A percentile compares a stretch with the other conserved stretches of the same genome.
These are phyloP conservation scores for Benthosema pterotum DNA, from an alignment of 2,797 vertebrate genomes.

Conservation along the genomic window DNA sequence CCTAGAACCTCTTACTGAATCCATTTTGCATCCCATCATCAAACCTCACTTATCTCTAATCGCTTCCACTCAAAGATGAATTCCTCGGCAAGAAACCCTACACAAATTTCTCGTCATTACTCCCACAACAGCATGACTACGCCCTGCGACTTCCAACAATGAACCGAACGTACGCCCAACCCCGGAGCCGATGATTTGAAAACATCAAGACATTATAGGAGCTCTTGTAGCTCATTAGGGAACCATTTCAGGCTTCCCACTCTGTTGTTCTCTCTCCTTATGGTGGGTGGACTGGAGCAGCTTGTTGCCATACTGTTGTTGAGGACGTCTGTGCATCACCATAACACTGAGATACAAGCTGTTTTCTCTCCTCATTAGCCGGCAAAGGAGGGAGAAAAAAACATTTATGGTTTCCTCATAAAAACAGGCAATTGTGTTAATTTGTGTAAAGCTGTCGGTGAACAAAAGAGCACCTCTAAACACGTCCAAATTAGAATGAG, in stretches of 20 bases:
- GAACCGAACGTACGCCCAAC: constrained; percentile 52
- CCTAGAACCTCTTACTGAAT: constrained; percentile 4
- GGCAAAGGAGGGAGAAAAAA: constrained; percentile 76
- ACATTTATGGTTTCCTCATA: constrained; percentile 93
- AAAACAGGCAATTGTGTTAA: constrained; percentile 97
- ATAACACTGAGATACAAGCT: constrained; percentile 75
- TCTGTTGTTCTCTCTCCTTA: constrained; percentile 66
- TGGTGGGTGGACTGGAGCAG: constrained; percentile 51
- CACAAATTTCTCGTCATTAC: constrained; percentile 45
- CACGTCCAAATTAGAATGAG: constrained; percentile 99
- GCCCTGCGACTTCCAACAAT: constrained; percentile 63
- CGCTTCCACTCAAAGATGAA: constrained; percentile 32
- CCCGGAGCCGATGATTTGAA: constrained; percentile 62
- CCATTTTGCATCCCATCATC: constrained; percentile 38
- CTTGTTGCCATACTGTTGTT: constrained; percentile 53
- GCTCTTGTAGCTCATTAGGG: constrained; percentile 65
- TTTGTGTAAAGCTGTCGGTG: constrained; percentile 90
- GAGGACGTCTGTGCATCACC: constrained; percentile 51
- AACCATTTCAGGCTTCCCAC: constrained; percentile 57
- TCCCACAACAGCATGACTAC: constrained; percentile 47
- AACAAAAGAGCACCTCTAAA: constrained; percentile 93
- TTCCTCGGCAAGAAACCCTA: constrained; percentile 36
- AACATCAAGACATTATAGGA: constrained; percentile 62
- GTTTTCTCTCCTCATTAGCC: constrained; percentile 90
- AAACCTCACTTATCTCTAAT: constrained; percentile 54